A percentile compares a stretch with the other conserved stretches of the same genome.
Evolutionary conservation across 2,113 vertebrate species (phyloP).

Genomic region (Sminthopsis crassicaudata): DNA sequence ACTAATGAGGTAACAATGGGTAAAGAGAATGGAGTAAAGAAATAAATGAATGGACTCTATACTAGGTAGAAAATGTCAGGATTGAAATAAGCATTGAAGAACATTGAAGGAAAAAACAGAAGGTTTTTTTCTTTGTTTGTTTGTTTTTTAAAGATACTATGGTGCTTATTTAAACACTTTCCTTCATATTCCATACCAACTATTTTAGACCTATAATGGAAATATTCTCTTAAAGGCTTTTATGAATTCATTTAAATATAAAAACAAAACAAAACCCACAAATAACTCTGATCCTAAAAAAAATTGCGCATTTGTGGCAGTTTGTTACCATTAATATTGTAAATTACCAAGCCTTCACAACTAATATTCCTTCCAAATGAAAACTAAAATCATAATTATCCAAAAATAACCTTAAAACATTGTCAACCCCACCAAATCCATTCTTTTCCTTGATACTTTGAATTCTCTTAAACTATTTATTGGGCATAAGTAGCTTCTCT

Average conservation of each 20-base stretch:
- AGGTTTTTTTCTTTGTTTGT: neutral
- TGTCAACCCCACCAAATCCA: neutral
- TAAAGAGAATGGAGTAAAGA: neutral
- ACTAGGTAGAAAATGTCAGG: neutral
- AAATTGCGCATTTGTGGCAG: neutral
- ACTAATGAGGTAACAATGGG: too few relatives aligned
- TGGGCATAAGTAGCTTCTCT: neutral
- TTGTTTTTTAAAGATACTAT: neutral
- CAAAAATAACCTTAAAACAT: neutral
- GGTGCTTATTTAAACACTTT: neutral
- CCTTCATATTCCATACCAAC: neutral
- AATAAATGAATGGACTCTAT: neutral
- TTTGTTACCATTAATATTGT: neutral
- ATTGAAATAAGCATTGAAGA: neutral
- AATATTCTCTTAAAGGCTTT: neutral
- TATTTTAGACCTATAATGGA: neutral
- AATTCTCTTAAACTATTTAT: neutral
- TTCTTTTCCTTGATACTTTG: neutral
- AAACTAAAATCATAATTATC: neutral
- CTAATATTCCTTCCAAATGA: neutral
- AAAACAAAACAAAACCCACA: neutral
- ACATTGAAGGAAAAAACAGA: neutral
- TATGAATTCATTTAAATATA: neutral
- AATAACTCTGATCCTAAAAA: neutral
- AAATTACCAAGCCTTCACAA: neutral